Evolutionary conservation across 2,797 vertebrate species (phyloP).

Genomic region (Simalia tracyae): DNA sequence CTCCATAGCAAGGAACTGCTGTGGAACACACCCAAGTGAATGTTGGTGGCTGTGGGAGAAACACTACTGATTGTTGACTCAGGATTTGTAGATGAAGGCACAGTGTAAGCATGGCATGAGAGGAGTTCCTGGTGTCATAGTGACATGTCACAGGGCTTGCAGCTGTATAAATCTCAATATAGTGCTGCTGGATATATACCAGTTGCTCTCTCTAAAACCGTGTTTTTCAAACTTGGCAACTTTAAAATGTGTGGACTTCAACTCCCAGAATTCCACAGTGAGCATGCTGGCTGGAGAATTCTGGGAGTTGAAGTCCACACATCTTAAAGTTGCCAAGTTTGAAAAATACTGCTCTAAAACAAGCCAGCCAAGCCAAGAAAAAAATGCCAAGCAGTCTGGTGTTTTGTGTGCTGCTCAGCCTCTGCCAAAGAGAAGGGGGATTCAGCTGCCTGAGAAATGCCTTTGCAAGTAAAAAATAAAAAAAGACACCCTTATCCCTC

Average conservation of each 20-base stretch:
- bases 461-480: not conserved
- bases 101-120: not conserved
- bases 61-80: not conserved
- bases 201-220: not conserved
- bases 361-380: not conserved
- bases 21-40: not conserved
- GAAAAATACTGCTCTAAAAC: not conserved
- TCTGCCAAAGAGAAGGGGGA: not conserved
- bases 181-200: not conserved
- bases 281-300: not conserved
- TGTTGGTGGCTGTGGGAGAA: not conserved
- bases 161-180: not conserved
- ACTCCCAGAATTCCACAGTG: not conserved
- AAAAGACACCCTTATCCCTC: not conserved
- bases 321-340: not conserved
- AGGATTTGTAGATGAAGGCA: not conserved
- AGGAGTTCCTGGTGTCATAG: not conserved
- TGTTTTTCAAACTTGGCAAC: not conserved
- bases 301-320: not conserved
- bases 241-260: not conserved
- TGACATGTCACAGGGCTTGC: not conserved
- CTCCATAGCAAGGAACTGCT: rapidly evolving
- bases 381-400: not conserved
- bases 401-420: not conserved
- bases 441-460: not conserved